These are phyloP conservation scores for Odontocolon sp. DNA, from an alignment of 2,888 invertebrate species.

Conservation along the genomic window DNA sequence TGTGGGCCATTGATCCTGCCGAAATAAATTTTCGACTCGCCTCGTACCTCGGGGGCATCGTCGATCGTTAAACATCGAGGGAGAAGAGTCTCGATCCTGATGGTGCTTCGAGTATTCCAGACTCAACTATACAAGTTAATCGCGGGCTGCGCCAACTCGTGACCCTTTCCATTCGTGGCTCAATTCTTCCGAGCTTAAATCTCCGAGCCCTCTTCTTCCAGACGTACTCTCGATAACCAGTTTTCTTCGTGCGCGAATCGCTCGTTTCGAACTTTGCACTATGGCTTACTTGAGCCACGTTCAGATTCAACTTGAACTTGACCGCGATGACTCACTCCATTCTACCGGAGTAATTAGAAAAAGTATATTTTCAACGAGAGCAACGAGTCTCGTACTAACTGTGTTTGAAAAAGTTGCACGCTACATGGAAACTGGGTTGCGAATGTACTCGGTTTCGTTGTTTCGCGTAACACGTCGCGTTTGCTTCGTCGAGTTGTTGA, in stretches of 20 bases:
- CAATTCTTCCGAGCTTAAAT: too few species aligned
- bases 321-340: conserved; percentile 23
- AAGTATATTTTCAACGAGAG: conserved; percentile 12
- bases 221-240: too few species aligned
- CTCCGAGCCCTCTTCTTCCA: too few species aligned
- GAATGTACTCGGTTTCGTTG: too few species aligned
- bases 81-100: background rate
- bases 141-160: too few species aligned
- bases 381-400: background rate
- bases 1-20: conserved; percentile 52
- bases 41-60: conserved; percentile 32
- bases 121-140: conserved; percentile 10
- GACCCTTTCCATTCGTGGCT: too few species aligned
- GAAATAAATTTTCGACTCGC: conserved; percentile 54
- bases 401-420: background rate
- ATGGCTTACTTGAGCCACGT: background rate
- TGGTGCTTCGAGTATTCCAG: conserved; percentile 29
- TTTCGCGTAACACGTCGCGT: background rate
- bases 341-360: conserved; percentile 16
- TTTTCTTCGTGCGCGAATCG: too few species aligned
- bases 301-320: conserved; percentile 21
- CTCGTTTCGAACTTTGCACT: background rate
- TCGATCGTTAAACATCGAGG: conserved; percentile 49
- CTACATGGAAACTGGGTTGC: background rate
- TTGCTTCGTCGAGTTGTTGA: background rate